Evolutionary conservation across 2,888 invertebrate species (phyloP), one percentile per base, ranked within the genome.

Genomic region (Aquatica leii): DNA sequence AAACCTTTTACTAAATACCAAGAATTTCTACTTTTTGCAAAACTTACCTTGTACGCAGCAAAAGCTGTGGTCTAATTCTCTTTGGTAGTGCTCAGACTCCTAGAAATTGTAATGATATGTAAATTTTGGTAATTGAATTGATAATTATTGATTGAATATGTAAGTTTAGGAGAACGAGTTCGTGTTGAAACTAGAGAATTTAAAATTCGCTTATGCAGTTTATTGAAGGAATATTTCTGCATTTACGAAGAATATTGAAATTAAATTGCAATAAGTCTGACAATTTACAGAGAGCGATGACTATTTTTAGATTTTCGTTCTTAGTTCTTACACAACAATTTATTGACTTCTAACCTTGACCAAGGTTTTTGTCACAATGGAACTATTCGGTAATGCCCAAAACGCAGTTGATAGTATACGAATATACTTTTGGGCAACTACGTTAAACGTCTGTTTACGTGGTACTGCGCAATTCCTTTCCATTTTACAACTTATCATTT

Each of bases 261-360:
- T 24, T 24, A 6, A 2, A 24, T 24, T 24, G 24, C 24, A 24
- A 24, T 24, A 24, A 24, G 24, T 24, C 6, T 4, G 24, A 6
- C 6, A 24, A 24, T 24, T 24, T 6, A 24, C 6, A 6, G 6
- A 24, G 24, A 24, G 6, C 2, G 24, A 24, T 24, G 24, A 24
- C 24, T 24, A 24, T 24, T 24, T 24, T 24, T 24, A 24, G 24
- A 24, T 4, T 24, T 24, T 24, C 24, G 24, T 24, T 24, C 24
- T 37, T 18, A 18, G 14, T 9, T 52, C 58, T 49, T 58, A 50
- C 50, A 15, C 50, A 58, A 50, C n/a, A 58, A 58, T 58, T 58
- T 58, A 58, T 58, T 58, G 58, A 58, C 58, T 21, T 58, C 50
- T 58, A 58, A 58, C 58, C 58, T 58, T 58, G 58, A 49, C 58